Evolutionary conservation across 1,140 invertebrate genomes (phyloP).

Genomic region (Apis cerana): DNA sequence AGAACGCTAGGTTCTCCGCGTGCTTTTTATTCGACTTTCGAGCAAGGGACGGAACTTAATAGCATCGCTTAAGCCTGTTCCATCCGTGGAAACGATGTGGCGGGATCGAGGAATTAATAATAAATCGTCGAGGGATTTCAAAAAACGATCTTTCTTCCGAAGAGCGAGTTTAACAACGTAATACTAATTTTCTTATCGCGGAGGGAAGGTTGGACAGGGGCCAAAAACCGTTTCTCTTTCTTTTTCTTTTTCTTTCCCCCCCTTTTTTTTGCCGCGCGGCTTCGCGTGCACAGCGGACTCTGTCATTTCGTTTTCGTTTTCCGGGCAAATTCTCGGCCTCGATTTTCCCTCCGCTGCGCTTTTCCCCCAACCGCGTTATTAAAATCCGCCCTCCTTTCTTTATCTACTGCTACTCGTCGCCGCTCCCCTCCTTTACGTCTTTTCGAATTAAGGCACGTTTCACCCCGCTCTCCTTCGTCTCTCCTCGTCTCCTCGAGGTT

Average conservation of each 20-base stretch:
- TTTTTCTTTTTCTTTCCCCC: too few species aligned
- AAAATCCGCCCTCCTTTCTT: not conserved
- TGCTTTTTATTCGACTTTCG: too few species aligned
- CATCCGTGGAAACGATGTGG: too few species aligned
- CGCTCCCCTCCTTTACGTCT: too few species aligned
- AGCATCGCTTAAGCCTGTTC: too few species aligned
- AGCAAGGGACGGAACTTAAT: too few species aligned
- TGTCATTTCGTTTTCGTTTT: constrained; percentile 26
- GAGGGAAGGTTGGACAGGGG: constrained; percentile 44
- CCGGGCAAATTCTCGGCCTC: not conserved
- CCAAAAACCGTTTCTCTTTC: constrained; percentile 35
- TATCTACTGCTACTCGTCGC: not conserved
- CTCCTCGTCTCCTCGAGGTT: not conserved
- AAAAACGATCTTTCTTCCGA: constrained; percentile 35
- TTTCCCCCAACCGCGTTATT: not conserved
- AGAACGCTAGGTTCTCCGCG: too few species aligned
- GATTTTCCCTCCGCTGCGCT: not conserved
- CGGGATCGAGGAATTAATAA: constrained; percentile 34
- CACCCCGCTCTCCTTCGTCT: not conserved
- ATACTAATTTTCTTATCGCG: constrained; percentile 46
- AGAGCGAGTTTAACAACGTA: constrained; percentile 51
- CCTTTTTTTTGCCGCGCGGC: not conserved
- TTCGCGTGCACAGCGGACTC: not conserved
- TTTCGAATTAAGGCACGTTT: too few species aligned
- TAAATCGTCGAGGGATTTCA: constrained; percentile 25